Conservation (phyloP, 2,888 invertebrate genomes). For the Eupeodes luniger region DNA sequence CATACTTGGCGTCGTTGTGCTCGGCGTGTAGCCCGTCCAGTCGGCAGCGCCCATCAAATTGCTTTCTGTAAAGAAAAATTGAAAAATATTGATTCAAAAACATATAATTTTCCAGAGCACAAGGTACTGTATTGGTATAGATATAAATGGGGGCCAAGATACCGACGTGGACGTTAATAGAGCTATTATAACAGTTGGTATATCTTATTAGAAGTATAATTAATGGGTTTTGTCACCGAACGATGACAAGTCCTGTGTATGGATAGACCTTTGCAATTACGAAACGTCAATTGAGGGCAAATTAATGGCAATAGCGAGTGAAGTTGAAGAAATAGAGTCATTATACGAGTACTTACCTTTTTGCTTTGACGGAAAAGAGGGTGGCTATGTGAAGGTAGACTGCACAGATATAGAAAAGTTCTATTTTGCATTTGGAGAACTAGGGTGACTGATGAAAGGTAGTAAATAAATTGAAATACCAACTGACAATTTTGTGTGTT, state of each 20-base stretch:
- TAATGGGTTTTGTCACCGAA: slow-evolving; percentile 66
- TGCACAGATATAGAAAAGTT: neutral
- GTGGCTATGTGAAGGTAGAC: neutral
- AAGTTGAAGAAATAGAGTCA: slow-evolving; percentile 41
- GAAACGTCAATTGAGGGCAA: slow-evolving; percentile 80
- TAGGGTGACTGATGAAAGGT: slow-evolving; percentile 7
- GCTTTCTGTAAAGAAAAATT: slow-evolving; percentile 84
- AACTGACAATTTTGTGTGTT: slow-evolving; percentile 2
- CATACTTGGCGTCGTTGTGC: slow-evolving; percentile 81
- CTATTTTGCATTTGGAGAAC: neutral
- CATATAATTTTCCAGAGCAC: slow-evolving; percentile 53
- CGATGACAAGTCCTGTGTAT: slow-evolving; percentile 74
- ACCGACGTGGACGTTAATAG: slow-evolving; percentile 55
- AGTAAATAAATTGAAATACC: slow-evolving; percentile 21
- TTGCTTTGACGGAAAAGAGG: neutral
- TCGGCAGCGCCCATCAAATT: slow-evolving; percentile 87
- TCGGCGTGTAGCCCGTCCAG: slow-evolving; percentile 86
- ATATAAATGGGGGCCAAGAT: neutral
- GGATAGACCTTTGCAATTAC: slow-evolving; percentile 77
- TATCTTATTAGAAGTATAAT: slow-evolving; percentile 70
- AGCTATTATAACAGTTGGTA: slow-evolving; percentile 61
- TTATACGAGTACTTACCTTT: neutral
- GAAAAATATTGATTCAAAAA: slow-evolving; percentile 71
- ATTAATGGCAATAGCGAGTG: slow-evolving; percentile 74
- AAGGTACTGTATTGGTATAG: neutral